phyloP scores from a whole-genome alignment of 2,888 invertebrate genomes.

The Polylopha cassiicola region DNA sequence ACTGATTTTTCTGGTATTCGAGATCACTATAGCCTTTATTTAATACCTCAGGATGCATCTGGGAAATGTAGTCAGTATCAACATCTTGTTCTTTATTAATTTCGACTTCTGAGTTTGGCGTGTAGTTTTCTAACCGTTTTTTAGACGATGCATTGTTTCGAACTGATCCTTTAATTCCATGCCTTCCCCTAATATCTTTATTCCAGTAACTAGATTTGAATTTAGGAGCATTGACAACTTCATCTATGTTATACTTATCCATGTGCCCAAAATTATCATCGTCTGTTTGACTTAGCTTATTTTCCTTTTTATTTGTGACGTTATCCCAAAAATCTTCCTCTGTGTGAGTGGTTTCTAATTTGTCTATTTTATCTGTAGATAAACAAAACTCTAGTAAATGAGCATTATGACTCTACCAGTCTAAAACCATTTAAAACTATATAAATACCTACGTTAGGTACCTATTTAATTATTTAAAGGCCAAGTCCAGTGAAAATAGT shows the following conservation, averaged over 20 bases:
- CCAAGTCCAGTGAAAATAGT: too few relatives aligned
- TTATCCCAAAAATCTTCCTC: constrained; percentile 38
- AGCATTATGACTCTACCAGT: too few relatives aligned
- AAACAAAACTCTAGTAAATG: too few relatives aligned
- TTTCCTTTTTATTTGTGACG: constrained; percentile 34
- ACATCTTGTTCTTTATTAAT: constrained; percentile 26
- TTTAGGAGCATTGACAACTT: constrained; percentile 30
- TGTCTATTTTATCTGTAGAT: constrained; percentile 39
- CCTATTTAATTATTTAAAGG: too few relatives aligned
- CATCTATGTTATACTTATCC: constrained; percentile 30
- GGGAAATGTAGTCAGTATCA: constrained; percentile 25
- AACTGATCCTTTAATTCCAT: constrained; percentile 29
- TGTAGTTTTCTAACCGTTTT: constrained; percentile 26
- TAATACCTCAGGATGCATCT: constrained; percentile 25
- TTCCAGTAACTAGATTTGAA: constrained; percentile 27
- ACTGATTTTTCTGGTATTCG: constrained; percentile 30
- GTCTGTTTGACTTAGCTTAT: constrained; percentile 22
- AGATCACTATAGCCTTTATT: constrained; percentile 31
- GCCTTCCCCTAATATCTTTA: constrained; percentile 32
- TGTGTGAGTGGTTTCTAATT: constrained; percentile 30
- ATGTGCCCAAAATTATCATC: constrained; percentile 23
- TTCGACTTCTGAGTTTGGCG: constrained; percentile 32
- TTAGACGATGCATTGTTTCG: constrained; percentile 25
- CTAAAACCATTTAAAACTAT: too few relatives aligned
- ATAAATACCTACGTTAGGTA: too few relatives aligned